A percentile compares a stretch with the other conserved stretches of the same genome.
Conservation (phyloP, 2,888 invertebrate species). For the Gonocerus acuteangulatus region DNA sequence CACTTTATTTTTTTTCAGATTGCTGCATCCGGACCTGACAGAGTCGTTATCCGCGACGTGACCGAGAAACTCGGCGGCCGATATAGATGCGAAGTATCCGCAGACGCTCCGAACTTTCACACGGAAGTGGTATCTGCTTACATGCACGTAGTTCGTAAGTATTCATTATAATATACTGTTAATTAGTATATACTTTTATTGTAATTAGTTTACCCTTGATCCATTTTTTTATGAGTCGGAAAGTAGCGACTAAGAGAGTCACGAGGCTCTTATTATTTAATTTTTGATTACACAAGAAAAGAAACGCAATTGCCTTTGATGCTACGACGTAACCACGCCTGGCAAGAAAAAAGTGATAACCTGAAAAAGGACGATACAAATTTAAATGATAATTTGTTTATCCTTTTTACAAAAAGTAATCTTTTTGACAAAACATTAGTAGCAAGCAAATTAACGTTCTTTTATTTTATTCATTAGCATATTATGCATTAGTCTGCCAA, state of each 20-base stretch:
- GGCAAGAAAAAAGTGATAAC: no score
- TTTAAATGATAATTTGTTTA: no score
- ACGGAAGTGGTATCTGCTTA: conserved; percentile 58
- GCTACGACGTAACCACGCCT: no score
- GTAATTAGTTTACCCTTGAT: background rate
- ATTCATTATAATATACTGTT: conserved; percentile 26
- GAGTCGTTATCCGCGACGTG: conserved; percentile 61
- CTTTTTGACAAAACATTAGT: no score
- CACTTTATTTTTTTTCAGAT: conserved; percentile 45
- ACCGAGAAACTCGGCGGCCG: conserved; percentile 61
- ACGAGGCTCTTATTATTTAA: background rate
- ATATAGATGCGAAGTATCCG: conserved; percentile 68
- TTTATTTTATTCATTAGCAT: no score
- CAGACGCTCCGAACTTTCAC: conserved; percentile 64
- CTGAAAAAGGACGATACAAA: no score
- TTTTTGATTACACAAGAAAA: no score
- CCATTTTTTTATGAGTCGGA: background rate
- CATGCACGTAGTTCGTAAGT: conserved; percentile 67
- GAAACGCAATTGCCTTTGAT: no score
- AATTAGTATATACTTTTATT: background rate
- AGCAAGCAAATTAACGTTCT: no score
- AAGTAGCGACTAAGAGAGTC: background rate
- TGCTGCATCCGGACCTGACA: conserved; percentile 55
- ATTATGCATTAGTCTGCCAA: no score
- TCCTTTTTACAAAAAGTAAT: no score